These are phyloP conservation scores for Taeniopygia guttata DNA, from an alignment of 2,797 vertebrate genomes.

Conservation along the genomic window DNA sequence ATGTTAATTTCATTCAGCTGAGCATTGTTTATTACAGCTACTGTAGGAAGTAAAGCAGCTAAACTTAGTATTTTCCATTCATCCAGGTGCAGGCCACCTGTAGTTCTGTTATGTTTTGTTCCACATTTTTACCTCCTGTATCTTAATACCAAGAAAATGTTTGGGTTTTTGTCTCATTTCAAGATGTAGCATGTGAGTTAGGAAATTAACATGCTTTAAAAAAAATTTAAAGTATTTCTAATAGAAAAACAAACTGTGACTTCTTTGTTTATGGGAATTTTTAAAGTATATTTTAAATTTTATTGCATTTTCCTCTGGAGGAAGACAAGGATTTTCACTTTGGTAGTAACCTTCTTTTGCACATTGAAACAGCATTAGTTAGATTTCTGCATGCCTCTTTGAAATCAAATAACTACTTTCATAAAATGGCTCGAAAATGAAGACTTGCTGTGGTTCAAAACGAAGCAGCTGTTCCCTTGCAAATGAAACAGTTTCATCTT, in stretches of 20 bases:
- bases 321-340: not conserved
- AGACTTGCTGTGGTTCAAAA: not conserved
- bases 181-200: not conserved
- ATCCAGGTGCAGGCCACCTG: constrained; percentile 73
- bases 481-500: not conserved
- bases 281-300: constrained; percentile 13
- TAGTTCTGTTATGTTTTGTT: constrained; percentile 7
- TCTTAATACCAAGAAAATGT: not conserved
- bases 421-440: not conserved
- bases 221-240: not conserved
- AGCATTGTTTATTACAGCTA: constrained; percentile 47
- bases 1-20: constrained; percentile 20
- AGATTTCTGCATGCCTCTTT: not conserved
- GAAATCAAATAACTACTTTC: not conserved
- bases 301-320: constrained; percentile 29
- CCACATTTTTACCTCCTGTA: not conserved
- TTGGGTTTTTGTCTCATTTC: not conserved
- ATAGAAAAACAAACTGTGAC: not conserved
- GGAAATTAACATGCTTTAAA: not conserved
- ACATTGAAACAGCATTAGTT: not conserved
- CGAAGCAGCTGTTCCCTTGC: not conserved
- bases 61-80: constrained; percentile 25
- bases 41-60: constrained; percentile 55
- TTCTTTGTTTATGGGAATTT: not conserved
- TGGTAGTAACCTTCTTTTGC: not conserved